Conservation (phyloP, 2,797 vertebrate genomes). For the Labroides dimidiatus region DNA sequence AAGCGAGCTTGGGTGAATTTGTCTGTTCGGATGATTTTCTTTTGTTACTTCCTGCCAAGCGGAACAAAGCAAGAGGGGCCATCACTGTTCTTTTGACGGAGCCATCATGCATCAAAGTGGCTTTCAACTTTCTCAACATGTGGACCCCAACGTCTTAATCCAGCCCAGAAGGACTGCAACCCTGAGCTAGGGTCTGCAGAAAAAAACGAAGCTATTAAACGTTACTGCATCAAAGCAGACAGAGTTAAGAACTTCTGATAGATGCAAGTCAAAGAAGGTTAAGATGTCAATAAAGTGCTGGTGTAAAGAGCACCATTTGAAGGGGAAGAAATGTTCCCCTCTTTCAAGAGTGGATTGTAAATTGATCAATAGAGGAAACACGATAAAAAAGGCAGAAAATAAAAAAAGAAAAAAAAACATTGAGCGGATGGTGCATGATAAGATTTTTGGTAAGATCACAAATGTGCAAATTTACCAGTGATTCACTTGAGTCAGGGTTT, state of each 20-base stretch:
- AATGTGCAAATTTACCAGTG: too few species aligned
- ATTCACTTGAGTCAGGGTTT: too few species aligned
- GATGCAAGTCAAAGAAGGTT: too few species aligned
- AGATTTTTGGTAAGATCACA: too few species aligned
- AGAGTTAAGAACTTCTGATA: constrained; percentile 13
- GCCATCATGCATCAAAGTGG: constrained; percentile 44
- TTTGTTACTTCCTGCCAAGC: constrained; percentile 75
- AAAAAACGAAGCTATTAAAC: constrained; percentile 1
- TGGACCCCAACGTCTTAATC: constrained; percentile 13
- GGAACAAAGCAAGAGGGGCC: constrained; percentile 72
- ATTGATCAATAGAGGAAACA: background rate
- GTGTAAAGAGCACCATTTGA: too few species aligned
- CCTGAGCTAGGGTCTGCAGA: background rate
- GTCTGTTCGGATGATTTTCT: constrained; percentile 73
- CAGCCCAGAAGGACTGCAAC: constrained; percentile 8
- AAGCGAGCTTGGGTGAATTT: constrained; percentile 66
- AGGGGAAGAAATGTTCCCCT: too few species aligned
- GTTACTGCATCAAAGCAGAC: background rate
- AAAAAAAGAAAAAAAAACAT: too few species aligned
- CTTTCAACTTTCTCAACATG: constrained; percentile 43
- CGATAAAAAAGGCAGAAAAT: background rate
- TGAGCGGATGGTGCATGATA: too few species aligned
- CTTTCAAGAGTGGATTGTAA: background rate
- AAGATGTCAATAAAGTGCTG: too few species aligned
- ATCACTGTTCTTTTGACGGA: constrained; percentile 81